A percentile compares a stretch with the other conserved stretches of the same genome.
Evolutionary conservation across 1,140 invertebrate species (phyloP).

Genomic region (Thaumetopoea pityocampa): DNA sequence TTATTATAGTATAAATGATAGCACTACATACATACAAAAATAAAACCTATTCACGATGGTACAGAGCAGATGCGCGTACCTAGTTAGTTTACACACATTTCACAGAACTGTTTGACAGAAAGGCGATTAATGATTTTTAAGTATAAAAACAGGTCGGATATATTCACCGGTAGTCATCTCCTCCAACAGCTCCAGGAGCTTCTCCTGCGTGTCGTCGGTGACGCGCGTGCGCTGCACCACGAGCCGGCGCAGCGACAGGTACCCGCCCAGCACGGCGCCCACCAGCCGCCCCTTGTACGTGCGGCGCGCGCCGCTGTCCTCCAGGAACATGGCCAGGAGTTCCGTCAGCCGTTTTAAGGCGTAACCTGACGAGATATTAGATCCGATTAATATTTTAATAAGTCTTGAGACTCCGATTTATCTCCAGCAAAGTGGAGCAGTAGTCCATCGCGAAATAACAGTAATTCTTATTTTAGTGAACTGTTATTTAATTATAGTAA

Average conservation of each 20-base stretch:
- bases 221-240: conserved; percentile 96
- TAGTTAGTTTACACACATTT: no score
- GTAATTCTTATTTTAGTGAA: no score
- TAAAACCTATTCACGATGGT: no score
- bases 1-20: no score
- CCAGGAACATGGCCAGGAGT: conserved; percentile 89
- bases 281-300: conserved; percentile 94
- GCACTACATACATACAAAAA: background rate
- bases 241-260: conserved; percentile 91
- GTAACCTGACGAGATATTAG: conserved; percentile 77
- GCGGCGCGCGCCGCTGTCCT: conserved; percentile 88
- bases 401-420: no score
- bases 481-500: no score
- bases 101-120: no score
- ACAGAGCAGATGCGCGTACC: no score
- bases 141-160: background rate
- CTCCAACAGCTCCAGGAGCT: conserved; percentile 94
- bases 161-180: conserved; percentile 92
- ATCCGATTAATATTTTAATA: no score
- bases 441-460: no score
- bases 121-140: no score
- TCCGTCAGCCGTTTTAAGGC: conserved; percentile 92
- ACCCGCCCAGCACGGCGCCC: conserved; percentile 93
- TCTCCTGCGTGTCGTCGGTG: conserved; percentile 98
- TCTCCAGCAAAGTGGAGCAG: no score